Base-by-base conservation (phyloP, 35 echinoderm and acorn worm species). In the Holothuria glaberrima region DNA sequence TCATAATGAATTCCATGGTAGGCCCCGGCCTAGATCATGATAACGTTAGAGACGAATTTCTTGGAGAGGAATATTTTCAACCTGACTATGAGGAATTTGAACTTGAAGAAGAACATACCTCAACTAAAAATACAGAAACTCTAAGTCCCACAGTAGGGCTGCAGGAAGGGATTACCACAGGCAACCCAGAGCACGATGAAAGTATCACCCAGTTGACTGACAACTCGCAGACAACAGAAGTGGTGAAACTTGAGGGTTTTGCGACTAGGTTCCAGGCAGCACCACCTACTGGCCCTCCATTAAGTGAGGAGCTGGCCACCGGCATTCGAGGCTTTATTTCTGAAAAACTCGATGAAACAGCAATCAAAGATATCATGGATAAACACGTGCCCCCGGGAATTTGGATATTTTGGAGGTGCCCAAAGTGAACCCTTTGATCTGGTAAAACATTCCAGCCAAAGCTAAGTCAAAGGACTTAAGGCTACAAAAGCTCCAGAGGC, bases 341-440 rank as follows among this genome's bases (percentile, higher is more conserved):
- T 9, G 73, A 77, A 77, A 34, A 48, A 38, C 45, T 87, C 0
- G 85, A 87, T 16, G 64, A 87, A n/a, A 7, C 26, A 0, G 38
- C 32, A 1, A 87, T 87, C 12, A 87, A 67, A 68, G 85, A 87
- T 16, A 38, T 44, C 1, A 87, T 70, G 30, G 85, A 70, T 0
- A 87, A 71, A 50, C 66, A 87, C 20, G 60, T 68, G n/a, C 61
- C 85, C 24, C 87, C 87, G 69, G 12, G 38, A 89, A 25, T 27
- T 73, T 25, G 68, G 56, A 58, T 12, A 58, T n/a, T 29, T 48
- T 89, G 0, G 46, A 72, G 33, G 48, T 59, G 30, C 67, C 67
- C 18, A 89, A 59, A 71, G 87, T 89, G 3, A 89, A 89, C 28
- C 87, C 36, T 4, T n/a, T 89, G 6, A 89, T 89, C 30, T 89